These are phyloP conservation scores for Ctenopoma kingsleyae DNA, from an alignment of 2,797 vertebrate species.

Conservation along the genomic window DNA sequence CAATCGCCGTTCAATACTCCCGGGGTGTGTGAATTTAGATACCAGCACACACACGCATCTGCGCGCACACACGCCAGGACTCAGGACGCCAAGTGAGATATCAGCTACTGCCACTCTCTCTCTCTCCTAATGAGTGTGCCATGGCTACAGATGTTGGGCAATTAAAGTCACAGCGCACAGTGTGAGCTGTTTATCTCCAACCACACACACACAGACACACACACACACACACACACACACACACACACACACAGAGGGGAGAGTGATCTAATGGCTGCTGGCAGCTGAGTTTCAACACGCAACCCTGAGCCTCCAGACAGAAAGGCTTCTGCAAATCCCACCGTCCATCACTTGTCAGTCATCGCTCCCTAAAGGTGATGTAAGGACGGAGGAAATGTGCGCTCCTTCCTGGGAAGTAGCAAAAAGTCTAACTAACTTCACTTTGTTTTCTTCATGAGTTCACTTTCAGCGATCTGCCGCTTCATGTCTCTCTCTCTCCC, in stretches of 20 bases:
- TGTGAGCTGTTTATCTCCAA: slow-evolving; percentile 18
- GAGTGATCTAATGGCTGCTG: slow-evolving; percentile 32
- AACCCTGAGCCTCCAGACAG: background rate
- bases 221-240: background rate
- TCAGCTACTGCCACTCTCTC: background rate
- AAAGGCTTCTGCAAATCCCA: too few relatives aligned
- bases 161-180: background rate
- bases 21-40: too few relatives aligned
- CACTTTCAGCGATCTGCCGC: background rate
- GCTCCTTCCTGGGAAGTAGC: too few relatives aligned
- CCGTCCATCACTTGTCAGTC: too few relatives aligned
- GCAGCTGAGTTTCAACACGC: slow-evolving; percentile 34
- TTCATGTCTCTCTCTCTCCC: too few relatives aligned
- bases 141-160: slow-evolving; percentile 27
- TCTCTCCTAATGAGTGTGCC: slow-evolving; percentile 18
- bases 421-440: too few relatives aligned
- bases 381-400: too few relatives aligned
- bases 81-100: background rate
- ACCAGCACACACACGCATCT: too few relatives aligned
- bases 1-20: slow-evolving; percentile 11
- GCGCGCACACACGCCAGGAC: background rate
- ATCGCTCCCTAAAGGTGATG: too few relatives aligned
- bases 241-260: background rate
- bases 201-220: background rate
- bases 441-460: background rate